Evolutionary conservation across 2,113 vertebrate genomes (phyloP).

Genomic region (Baryphthengus martii): DNA sequence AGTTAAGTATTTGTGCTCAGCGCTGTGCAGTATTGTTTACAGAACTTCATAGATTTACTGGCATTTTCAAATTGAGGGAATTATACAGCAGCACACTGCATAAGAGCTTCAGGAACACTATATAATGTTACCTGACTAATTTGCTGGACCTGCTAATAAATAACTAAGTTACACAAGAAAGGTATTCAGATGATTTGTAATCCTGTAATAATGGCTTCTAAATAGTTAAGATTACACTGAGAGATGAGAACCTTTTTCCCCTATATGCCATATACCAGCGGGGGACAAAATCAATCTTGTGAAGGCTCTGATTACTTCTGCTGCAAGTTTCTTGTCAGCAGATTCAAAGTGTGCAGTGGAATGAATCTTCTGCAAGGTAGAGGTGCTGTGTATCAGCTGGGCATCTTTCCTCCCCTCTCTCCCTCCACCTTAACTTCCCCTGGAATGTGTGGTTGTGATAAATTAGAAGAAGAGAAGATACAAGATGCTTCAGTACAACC

Average conservation of each 20-base stretch:
- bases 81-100: background rate
- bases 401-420: constrained; percentile 62
- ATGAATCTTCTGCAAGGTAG: constrained; percentile 79
- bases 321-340: constrained; percentile 80
- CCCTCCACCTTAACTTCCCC: constrained; percentile 60
- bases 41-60: background rate
- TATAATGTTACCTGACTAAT: constrained; percentile 43
- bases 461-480: constrained; percentile 67
- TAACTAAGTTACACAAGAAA: constrained; percentile 54
- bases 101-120: background rate
- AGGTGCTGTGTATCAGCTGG: constrained; percentile 70
- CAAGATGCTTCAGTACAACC: constrained; percentile 64
- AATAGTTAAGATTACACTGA: constrained; percentile 79
- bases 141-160: constrained; percentile 50
- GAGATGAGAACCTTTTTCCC: constrained; percentile 72
- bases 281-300: constrained; percentile 80
- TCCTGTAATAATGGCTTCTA: constrained; percentile 74
- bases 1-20: background rate
- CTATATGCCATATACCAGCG: constrained; percentile 72
- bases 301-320: constrained; percentile 77
- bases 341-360: constrained; percentile 77
- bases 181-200: constrained; percentile 75
- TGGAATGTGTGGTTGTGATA: constrained; percentile 72
- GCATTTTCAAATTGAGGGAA: background rate
- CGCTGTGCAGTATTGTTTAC: background rate